phyloP scores from a whole-genome alignment of 2,113 vertebrate species.

The sheep (Ovis aries) region ARS-UI_Ramb_v3.0 NC_056077.1:40079001-40079500 shows the following conservation, averaged over 20 bases:
- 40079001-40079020: not conserved
- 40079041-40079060: not conserved
- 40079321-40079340: not conserved
- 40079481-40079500: not conserved
- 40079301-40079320: not conserved
- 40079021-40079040: not conserved
- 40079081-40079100: not conserved
- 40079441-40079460: too few relatives aligned
- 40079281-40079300: not conserved
- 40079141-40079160: not conserved
- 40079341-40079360: not conserved
- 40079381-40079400: rapidly evolving
- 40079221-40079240: not conserved
- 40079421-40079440: rapidly evolving
- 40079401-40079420: not conserved
- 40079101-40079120: not conserved
- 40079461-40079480: rapidly evolving
- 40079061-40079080: not conserved
- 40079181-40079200: not conserved
- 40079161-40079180: not conserved
- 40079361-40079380: not conserved
- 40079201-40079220: not conserved
- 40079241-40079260: not conserved
- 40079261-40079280: not conserved
- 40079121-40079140: not conserved